Conservation (phyloP, 2,888 invertebrate genomes). For the Mythimna vitellina region DNA sequence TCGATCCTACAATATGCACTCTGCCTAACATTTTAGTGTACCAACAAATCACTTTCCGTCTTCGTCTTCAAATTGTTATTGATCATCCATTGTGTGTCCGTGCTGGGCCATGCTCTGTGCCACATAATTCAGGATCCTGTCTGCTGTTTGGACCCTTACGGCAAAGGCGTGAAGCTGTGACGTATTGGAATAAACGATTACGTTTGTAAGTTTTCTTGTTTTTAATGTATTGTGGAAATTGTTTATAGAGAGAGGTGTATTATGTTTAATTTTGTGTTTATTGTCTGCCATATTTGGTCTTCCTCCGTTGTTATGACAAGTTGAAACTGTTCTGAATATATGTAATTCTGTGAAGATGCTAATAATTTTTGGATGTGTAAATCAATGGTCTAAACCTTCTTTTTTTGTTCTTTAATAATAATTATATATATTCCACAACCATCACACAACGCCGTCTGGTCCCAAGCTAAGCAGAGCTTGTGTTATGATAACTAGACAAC, state of each 20-base stretch:
- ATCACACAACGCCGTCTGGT: too few species aligned
- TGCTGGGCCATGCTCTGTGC: conserved; percentile 54
- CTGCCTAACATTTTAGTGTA: conserved; percentile 56
- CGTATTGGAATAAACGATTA: conserved; percentile 69
- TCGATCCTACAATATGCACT: conserved; percentile 34
- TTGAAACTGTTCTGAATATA: neutral
- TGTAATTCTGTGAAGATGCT: too few species aligned
- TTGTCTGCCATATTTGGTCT: conserved; percentile 6
- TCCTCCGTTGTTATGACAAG: neutral
- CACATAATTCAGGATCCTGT: conserved; percentile 85
- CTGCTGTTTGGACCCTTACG: conserved; percentile 81
- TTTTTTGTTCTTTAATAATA: too few species aligned
- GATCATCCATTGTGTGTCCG: conserved; percentile 83
- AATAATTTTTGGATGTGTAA: too few species aligned
- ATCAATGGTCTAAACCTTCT: too few species aligned
- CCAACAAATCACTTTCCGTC: conserved; percentile 78
- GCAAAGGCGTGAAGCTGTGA: conserved; percentile 68
- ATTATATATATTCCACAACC: too few species aligned
- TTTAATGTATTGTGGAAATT: conserved; percentile 47
- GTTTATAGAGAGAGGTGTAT: conserved; percentile 45
- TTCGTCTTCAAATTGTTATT: conserved; percentile 86
- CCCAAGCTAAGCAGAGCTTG: too few species aligned
- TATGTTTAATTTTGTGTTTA: conserved; percentile 22
- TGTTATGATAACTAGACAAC: too few species aligned
- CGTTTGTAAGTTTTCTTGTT: conserved; percentile 59